A percentile compares a stretch with the other conserved stretches of the same genome.
These are phyloP conservation scores for Xenus cinereus DNA, from an alignment of 2,113 vertebrate genomes.

Conservation along the genomic window DNA sequence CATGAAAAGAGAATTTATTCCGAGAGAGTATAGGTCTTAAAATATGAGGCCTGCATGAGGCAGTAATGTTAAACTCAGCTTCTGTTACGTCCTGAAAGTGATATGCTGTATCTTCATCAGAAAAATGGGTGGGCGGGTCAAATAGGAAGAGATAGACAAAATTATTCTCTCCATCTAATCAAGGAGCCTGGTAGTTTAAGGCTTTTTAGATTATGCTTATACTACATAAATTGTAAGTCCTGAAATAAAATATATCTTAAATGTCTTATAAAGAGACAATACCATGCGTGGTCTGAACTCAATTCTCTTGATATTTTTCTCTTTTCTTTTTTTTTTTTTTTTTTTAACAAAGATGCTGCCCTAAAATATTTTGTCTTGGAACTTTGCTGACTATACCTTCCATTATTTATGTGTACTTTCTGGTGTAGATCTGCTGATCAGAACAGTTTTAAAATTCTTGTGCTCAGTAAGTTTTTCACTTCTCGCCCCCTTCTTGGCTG, in stretches of 20 bases:
- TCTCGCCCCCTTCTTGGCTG: not conserved
- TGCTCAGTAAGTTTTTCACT: not conserved
- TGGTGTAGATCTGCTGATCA: not conserved
- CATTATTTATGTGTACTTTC: not conserved
- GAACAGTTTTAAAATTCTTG: not conserved
- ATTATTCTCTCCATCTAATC: not conserved
- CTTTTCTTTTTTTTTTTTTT: not conserved
- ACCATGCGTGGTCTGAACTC: not conserved
- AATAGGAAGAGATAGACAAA: not conserved
- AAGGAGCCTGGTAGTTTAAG: not conserved
- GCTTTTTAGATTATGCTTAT: not conserved
- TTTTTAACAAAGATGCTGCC: not conserved
- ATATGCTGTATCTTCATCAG: not conserved
- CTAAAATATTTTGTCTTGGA: not conserved
- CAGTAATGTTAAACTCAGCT: not conserved
- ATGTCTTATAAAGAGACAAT: not conserved
- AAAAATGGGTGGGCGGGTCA: not conserved
- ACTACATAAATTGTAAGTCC: not conserved
- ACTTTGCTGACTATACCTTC: not conserved
- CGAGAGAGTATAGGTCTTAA: not conserved
- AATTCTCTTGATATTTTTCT: rapidly evolving
- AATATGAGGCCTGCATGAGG: not conserved
- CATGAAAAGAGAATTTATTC: not conserved
- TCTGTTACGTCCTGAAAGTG: not conserved
- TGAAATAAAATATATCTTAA: not conserved